These are phyloP conservation scores for Euzetes globulus DNA, from an alignment of 2,888 invertebrate species.

Conservation along the genomic window DNA sequence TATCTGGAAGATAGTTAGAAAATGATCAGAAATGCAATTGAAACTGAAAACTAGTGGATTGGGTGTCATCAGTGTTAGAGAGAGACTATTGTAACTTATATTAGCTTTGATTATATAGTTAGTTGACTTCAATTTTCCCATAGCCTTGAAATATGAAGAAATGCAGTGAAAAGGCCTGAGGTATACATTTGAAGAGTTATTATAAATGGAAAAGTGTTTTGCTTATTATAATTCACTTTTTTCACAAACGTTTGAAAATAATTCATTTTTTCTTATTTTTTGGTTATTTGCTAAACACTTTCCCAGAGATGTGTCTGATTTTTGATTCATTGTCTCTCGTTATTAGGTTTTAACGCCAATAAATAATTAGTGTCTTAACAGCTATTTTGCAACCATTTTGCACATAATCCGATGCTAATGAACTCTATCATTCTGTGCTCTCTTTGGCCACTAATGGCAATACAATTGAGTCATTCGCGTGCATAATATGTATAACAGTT, in stretches of 20 bases:
- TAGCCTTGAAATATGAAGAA: slow-evolving; percentile 26
- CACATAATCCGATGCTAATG: slow-evolving; percentile 7
- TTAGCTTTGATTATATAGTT: slow-evolving; percentile 14
- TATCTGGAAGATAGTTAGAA: not conserved
- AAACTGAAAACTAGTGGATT: slow-evolving; percentile 13
- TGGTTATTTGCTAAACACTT: not conserved
- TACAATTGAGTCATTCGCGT: not conserved
- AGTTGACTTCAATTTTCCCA: slow-evolving; percentile 28
- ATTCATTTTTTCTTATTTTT: not conserved
- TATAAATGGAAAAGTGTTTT: slow-evolving; percentile 3
- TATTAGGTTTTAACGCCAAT: not conserved
- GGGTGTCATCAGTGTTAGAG: slow-evolving; percentile 10
- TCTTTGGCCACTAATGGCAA: not conserved
- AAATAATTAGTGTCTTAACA: slow-evolving; percentile 2
- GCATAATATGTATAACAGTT: not conserved
- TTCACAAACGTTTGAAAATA: not conserved
- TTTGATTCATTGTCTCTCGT: slow-evolving; percentile 22
- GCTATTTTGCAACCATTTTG: not conserved
- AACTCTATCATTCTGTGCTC: not conserved
- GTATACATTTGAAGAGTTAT: slow-evolving; percentile 29
- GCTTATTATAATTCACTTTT: slow-evolving; percentile 8
- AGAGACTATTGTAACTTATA: not conserved
- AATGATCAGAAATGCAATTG: not conserved
- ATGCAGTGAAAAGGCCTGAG: slow-evolving; percentile 10
- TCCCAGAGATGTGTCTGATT: slow-evolving; percentile 13